Percentiles rank a stretch among this genome's conserved stretches.
Evolutionary conservation across 2,113 vertebrate genomes (phyloP).

Genomic region (Cephalopholis sonnerati): DNA sequence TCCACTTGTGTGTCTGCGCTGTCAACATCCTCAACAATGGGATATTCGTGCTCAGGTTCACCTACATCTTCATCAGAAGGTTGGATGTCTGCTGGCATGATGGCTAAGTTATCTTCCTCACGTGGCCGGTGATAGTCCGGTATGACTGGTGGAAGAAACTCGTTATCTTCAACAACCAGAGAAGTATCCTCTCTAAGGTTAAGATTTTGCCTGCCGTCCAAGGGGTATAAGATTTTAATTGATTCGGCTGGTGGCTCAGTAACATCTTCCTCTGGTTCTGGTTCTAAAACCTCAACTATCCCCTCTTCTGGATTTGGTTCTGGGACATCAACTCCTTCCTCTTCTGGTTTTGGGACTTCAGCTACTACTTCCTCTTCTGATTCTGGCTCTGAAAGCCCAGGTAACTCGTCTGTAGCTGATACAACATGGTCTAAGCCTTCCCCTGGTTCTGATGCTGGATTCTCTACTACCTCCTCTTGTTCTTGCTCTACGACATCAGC

Average conservation of each 20-base stretch:
- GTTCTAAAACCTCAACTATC: conserved; percentile 23
- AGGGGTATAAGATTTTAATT: conserved; percentile 55
- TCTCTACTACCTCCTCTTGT: neutral
- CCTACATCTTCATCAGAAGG: neutral
- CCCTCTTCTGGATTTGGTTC: conserved; percentile 31
- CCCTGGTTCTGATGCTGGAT: conserved; percentile 9
- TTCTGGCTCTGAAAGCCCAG: conserved; percentile 24
- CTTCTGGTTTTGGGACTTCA: conserved; percentile 13
- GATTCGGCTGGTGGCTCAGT: conserved; percentile 55
- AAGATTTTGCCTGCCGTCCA: conserved; percentile 13
- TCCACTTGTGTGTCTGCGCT: neutral
- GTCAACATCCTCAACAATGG: conserved; percentile 7
- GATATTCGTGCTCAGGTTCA: conserved; percentile 14
- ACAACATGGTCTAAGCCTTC: neutral
- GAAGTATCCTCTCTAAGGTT: conserved; percentile 17
- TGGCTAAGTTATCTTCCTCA: conserved; percentile 51
- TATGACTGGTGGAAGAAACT: conserved; percentile 8
- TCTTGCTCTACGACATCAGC: neutral
- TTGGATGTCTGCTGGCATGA: conserved; percentile 19
- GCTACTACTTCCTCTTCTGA: conserved; percentile 6
- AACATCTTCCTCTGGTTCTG: conserved; percentile 17
- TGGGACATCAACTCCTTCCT: neutral
- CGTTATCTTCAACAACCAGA: conserved; percentile 26
- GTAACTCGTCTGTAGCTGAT: neutral
- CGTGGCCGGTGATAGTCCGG: neutral